Percentiles rank a stretch among this genome's conserved stretches.
phyloP scores from a whole-genome alignment of 2,888 invertebrate species.

The Alloplasta piceator region DNA sequence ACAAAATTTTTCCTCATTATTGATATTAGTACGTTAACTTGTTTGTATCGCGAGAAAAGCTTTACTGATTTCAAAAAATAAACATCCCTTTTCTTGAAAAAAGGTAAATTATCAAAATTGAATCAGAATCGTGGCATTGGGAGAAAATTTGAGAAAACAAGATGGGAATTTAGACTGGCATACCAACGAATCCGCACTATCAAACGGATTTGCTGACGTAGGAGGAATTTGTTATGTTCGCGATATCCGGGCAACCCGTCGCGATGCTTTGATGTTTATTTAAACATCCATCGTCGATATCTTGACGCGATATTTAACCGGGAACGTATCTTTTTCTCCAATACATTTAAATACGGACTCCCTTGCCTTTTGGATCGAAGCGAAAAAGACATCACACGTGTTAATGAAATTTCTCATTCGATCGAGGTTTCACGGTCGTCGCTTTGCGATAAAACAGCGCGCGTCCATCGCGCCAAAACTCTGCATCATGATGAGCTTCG shows the following conservation, averaged over 20 bases:
- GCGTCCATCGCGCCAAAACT: slow-evolving; percentile 15
- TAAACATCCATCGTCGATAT: slow-evolving; percentile 59
- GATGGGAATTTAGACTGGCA: too few relatives aligned
- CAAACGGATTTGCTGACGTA: too few relatives aligned
- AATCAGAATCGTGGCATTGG: too few relatives aligned
- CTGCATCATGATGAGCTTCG: slow-evolving; percentile 25
- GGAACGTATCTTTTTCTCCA: slow-evolving; percentile 29
- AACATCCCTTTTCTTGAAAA: too few relatives aligned
- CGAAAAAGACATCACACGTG: slow-evolving; percentile 43
- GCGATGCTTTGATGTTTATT: slow-evolving; percentile 61
- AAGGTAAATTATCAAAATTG: too few relatives aligned
- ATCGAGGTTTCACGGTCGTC: slow-evolving; percentile 17
- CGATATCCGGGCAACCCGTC: slow-evolving; percentile 24
- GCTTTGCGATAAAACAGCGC: slow-evolving; percentile 1
- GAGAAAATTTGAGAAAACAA: too few relatives aligned
- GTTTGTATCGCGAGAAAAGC: too few relatives aligned
- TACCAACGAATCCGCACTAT: too few relatives aligned
- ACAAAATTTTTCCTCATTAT: too few relatives aligned
- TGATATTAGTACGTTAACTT: too few relatives aligned
- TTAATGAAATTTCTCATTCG: slow-evolving; percentile 23
- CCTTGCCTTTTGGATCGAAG: neutral
- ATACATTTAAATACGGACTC: neutral
- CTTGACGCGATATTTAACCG: slow-evolving; percentile 35
- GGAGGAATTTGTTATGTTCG: neutral
- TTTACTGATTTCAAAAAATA: too few relatives aligned